These are phyloP conservation scores for Callospermophilus lateralis DNA, from an alignment of 2,113 vertebrate genomes.

Conservation along the genomic window DNA sequence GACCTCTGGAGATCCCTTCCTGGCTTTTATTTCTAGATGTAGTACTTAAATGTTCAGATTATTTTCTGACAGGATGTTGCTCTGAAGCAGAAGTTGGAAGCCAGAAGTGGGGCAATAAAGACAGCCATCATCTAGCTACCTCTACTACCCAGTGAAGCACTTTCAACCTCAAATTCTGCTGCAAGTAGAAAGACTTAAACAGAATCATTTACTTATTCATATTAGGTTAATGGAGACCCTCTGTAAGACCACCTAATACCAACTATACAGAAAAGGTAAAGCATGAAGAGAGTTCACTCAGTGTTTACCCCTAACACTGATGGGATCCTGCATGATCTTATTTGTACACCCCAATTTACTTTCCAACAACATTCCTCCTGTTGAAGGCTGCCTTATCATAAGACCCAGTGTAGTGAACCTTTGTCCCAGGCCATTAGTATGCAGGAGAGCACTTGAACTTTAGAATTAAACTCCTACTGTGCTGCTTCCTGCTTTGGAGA, in stretches of 20 bases:
- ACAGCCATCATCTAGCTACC: constrained; percentile 19
- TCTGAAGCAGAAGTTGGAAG: constrained; percentile 54
- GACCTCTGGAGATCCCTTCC: constrained; percentile 17
- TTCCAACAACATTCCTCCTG: constrained; percentile 2
- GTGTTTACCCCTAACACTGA: not conserved
- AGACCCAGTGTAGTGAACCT: not conserved
- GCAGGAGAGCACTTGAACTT: constrained; percentile 46
- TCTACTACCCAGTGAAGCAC: not conserved
- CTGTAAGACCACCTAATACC: not conserved
- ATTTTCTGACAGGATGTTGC: not conserved
- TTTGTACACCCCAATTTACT: constrained; percentile 23
- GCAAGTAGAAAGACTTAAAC: constrained; percentile 32
- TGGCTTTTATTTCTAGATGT: constrained; percentile 44
- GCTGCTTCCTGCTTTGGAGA: constrained; percentile 61
- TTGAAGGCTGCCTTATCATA: constrained; percentile 27
- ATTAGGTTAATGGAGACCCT: not conserved
- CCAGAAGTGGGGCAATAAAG: not conserved
- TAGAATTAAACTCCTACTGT: constrained; percentile 59
- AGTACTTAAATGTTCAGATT: constrained; percentile 23
- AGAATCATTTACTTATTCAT: constrained; percentile 18
- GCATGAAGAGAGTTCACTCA: constrained; percentile 20
- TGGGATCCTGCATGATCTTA: not conserved
- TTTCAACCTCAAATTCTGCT: constrained; percentile 10
- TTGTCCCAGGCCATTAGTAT: constrained; percentile 23
- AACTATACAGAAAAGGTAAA: not conserved